Percentiles rank a stretch among this genome's conserved stretches.
Evolutionary conservation across 2,797 vertebrate species (phyloP).

Genomic region (Okamejei kenojei): DNA sequence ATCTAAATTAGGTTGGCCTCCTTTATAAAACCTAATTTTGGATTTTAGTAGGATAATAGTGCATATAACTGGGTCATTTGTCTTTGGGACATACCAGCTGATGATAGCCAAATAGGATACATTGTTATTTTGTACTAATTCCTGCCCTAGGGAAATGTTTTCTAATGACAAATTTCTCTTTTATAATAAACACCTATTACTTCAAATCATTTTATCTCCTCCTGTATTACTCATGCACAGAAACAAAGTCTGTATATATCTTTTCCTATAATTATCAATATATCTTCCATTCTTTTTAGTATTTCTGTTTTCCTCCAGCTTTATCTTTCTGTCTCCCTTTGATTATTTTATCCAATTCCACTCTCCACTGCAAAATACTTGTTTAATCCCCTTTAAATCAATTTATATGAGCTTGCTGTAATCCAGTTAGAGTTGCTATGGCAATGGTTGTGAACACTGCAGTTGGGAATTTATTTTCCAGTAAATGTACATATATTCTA

Average conservation of each 20-base stretch:
- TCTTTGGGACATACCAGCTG: background rate
- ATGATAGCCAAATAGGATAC: background rate
- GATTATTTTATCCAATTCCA: background rate
- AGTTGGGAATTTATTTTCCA: background rate
- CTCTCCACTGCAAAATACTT: background rate
- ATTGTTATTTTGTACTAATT: background rate
- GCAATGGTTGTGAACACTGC: background rate
- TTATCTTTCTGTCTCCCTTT: background rate
- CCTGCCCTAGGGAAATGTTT: background rate
- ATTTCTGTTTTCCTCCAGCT: background rate
- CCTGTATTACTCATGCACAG: background rate
- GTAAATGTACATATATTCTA: background rate
- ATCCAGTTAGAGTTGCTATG: background rate
- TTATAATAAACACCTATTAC: background rate
- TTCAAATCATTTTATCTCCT: background rate
- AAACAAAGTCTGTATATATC: background rate
- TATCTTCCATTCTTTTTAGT: background rate
- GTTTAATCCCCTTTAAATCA: background rate
- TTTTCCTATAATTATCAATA: background rate
- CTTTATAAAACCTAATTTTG: background rate
- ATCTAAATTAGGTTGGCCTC: background rate
- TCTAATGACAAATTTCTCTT: background rate
- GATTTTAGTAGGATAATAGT: background rate
- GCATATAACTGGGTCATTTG: background rate
- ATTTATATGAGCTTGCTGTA: background rate